Evolutionary conservation across 2,888 invertebrate species (phyloP), one percentile per base, ranked within the genome.

Genomic region (Drosophila kambysellisi): DNA sequence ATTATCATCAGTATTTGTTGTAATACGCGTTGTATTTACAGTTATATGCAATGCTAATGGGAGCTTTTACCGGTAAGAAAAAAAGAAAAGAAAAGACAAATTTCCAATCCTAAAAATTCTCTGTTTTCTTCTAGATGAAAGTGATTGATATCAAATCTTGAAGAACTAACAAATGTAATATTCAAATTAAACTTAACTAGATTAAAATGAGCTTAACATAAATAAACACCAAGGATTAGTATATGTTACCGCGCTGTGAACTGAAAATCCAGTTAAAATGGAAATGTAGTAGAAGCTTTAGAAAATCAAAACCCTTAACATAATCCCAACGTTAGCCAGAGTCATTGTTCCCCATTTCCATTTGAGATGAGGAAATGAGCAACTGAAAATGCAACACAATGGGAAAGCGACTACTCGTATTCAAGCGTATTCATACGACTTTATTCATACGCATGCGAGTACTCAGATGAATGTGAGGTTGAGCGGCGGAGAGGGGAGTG

Each of bases 371-470:
- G 57, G 48, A 58, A 58, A 50, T 58, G 68, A 58, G 41, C 50
- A 70, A 52, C 52, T 39, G 61, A 41, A 61, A 61, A 50, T 70
- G 70, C 68, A 70, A 41, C 59, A 68, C 68, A 68, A 68, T 70
- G 11, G 68, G 41, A 58, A 35, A 51, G 20, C 58, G 30, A 70
- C 54, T 30, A 60, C 53, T 52, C 60, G 60, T 57, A 17, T 43
- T 57, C 57, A 32, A 32, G 32, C 30, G 37, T 25, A 25, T 25
- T 25, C 37, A 48, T 48, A 35, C 30, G 17, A 33, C 29, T 30
- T 4, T 29, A 48, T 51, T 39, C 56, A 37, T 33, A 50, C 39
- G 43, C 50, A 52, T 61, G 20, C 32, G 39, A 62, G 32, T 48
- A 64, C 61, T 35, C 59, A 52, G 25, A 53, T 43, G 41, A 54